Evolutionary conservation across 2,888 invertebrate genomes (phyloP), one percentile per base, ranked within the genome.

Genomic region (Hydropsyche betteni): DNA sequence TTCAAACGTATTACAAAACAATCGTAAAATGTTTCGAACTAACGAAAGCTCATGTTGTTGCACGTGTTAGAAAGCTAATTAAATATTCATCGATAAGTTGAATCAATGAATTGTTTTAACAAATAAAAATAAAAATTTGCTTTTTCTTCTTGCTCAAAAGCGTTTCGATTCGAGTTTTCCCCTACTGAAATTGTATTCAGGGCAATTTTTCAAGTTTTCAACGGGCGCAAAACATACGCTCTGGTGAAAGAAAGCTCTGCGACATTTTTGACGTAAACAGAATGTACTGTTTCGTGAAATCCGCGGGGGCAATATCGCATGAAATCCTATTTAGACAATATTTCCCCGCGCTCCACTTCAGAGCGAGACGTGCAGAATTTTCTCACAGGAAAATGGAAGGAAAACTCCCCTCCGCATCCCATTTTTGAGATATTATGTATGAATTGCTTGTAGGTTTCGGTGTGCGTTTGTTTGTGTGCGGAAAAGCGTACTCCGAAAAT

Each of bases 251-350:
- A 33, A 7, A 75, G 75, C 75, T 53, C 55, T 50, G 74, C 76
- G 76, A 70, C 76, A 76, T 76, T 78, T 76, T 71, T 78, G 78
- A 76, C 78, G 55, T 76, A 78, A 76, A 76, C 78, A 78, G 76
- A 78, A 78, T 78, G 76, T 76, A 78, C 76, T 64, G 38, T 61
- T 75, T 75, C 74, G 58, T 50, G 76, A 76, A 78, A 73, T 78
- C 78, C 78, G 53, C 70, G 50, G 78, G 76, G 78, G 76, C 78
- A 78, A 76, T 78, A 78, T 78, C 76, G 76, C 75, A 75, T 72
- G 78, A 76, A 78, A 78, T 78, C 78, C 75, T 76, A 78, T 78
- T 76, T 76, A 76, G 75, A 76, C 75, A 78, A 76, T 78, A 78
- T 76, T 75, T 78, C 78, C 78, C 78, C 50, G 73, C 52, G 76